Base-by-base conservation (phyloP, 2,797 vertebrate species). In the Geotrypetes seraphini region DNA sequence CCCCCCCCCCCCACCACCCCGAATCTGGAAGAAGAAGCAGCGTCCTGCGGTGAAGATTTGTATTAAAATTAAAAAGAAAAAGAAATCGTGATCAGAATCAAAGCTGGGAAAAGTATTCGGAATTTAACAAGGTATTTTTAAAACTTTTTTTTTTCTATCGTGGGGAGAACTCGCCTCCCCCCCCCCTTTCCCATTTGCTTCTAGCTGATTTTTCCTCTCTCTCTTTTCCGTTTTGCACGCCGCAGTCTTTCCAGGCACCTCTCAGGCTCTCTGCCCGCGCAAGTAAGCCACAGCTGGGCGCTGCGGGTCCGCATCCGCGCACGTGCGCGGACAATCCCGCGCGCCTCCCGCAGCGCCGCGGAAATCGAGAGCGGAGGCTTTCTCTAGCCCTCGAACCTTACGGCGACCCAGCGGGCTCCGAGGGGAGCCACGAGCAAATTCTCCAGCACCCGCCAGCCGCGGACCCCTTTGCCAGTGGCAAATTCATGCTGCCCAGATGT, bases 21-120 rank as follows among this genome's bases (percentile, higher is more conserved):
- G 16, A 66, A 61, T 61, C 65, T 63, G 66, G 69, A 67, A 65
- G 65, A 72, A 74, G 67, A 47, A 76, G 53, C n/a, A n/a, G 27
- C 53, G 29, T 74, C 77, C 71, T 35, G 24, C 56, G 30, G 59
- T 68, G 69, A 70, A 71, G 66, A 73, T 68, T n/a, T n/a, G n/a
- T n/a, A n/a, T n/a, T n/a, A n/a, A n/a, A n/a, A n/a, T n/a, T n/a
- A n/a, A n/a, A n/a, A n/a, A n/a, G n/a, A n/a, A n/a, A 68, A 67
- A 63, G 68, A 73, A 66, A 59, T 61, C 50, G 56, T 63, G 54
- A 66, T 56, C 58, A 66, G 69, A 71, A 69, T 61, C n/a, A n/a
- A n/a, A 73, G 64, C 66, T n/a, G n/a, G n/a, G n/a, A 65, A 68
- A 75, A 71, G 68, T n/a, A 66, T 79, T 64, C 71, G 63, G 66